Base-by-base conservation (phyloP, 2,113 vertebrate species). In the Nycticorax nycticorax region DNA sequence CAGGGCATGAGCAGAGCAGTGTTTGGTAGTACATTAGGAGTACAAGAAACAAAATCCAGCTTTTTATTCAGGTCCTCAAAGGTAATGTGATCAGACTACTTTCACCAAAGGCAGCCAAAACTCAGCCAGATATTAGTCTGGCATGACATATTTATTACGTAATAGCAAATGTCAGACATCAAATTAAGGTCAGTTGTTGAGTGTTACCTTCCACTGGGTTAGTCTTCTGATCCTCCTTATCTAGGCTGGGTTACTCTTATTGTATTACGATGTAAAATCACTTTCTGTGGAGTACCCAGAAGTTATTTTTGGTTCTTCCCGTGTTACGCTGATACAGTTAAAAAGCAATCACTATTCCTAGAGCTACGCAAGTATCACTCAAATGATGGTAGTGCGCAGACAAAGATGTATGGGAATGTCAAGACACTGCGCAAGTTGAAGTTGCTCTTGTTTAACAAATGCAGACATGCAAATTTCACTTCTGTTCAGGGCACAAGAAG, bases 371-470 rank as follows among this genome's bases (percentile, higher is more conserved):
- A 12, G 8, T 55, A 41, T 83, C 37, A 27, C 30, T 89, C 48
- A 87, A 80, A 39, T n/a, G 28, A 21, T 35, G 39, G 39, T 86
- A 48, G 62, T 37, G 32, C 1, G 6, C 60, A 63, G 63, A 47
- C 45, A 85, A 48, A 86, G 87, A 84, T 72, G 14, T 4, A 56
- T 35, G 52, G 39, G 43, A 56, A 68, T 33, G 28, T 67, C 55
- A 60, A 62, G 32, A 56, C 20, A 20, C 27, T 39, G 18, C 87
- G 35, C 39, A 88, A 82, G 18, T 30, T 67, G 30, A 88, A 82
- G 79, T 92, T 93, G 43, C 23, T 89, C 41, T 62, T 84, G 48
- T 93, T 82, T 89, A 91, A 96, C 57, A 96, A 94, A 96, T 78
- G 52, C 33, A 90, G 52, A 32, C 33, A 37, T 81, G 43, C 39